Evolutionary conservation across 1,140 invertebrate genomes (phyloP).

Genomic region (Macrobrachium nipponense): DNA sequence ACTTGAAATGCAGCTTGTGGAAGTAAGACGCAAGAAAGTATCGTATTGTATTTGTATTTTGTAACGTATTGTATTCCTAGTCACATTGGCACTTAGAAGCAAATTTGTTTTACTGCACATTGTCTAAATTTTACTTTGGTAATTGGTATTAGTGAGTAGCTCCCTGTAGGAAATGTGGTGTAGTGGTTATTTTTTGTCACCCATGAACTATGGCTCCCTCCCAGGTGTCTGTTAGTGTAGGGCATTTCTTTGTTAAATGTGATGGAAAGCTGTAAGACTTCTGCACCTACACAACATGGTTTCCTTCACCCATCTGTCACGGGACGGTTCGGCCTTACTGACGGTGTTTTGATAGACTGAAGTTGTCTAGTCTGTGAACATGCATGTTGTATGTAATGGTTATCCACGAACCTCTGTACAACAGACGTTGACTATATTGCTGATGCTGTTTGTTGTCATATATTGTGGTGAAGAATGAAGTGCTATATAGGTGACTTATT

Average conservation of each 20-base stretch:
- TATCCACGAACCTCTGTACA: too few species aligned
- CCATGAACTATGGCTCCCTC: constrained; percentile 55
- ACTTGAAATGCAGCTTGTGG: background rate
- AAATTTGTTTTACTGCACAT: background rate
- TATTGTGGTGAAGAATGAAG: too few species aligned
- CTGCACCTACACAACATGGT: background rate
- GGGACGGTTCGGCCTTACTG: too few species aligned
- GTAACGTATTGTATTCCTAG: background rate
- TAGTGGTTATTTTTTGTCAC: constrained; percentile 4
- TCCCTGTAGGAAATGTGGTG: background rate
- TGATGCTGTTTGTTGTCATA: too few species aligned
- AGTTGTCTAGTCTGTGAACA: too few species aligned
- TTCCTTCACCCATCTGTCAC: too few species aligned
- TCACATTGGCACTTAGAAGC: constrained; percentile 19
- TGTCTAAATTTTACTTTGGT: background rate
- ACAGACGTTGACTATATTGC: too few species aligned
- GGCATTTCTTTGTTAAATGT: constrained; percentile 23
- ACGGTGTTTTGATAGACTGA: too few species aligned
- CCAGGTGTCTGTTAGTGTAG: constrained; percentile 60
- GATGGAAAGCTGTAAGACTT: constrained; percentile 39
- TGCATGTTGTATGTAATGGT: too few species aligned
- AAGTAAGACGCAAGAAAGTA: constrained; percentile 9
- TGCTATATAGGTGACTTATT: too few species aligned
- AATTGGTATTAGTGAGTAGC: constrained; percentile 10
- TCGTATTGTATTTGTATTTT: too few species aligned